Base-by-base conservation (phyloP, 2,797 vertebrate species). In the Triplophysa bombifrons region DNA sequence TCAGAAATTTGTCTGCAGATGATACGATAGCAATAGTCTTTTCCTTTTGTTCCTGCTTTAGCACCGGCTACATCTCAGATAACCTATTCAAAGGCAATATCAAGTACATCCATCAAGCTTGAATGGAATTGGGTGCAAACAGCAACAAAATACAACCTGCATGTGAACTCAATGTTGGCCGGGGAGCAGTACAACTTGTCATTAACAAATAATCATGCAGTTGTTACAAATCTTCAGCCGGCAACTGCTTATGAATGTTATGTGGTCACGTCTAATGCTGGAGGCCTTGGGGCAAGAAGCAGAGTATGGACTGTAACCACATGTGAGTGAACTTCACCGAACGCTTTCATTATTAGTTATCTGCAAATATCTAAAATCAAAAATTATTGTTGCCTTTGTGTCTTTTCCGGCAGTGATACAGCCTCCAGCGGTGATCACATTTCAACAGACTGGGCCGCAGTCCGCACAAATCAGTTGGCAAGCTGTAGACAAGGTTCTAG, bases 51-150 rank as follows among this genome's bases (percentile, higher is more conserved):
- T 80, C 58, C 30, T 14, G 0, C 72, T 66, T 2, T 50, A 95
- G 94, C 92, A 0, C 92, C 93, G 0, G 90, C 80, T 12, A 83
- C 89, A 30, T 83, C 94, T 4, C 91, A 93, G 81, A 91, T 95
- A 41, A 50, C 60, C 20, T 11, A 2, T 0, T 84, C 84, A 8
- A 65, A 3, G 51, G 74, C 90, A 3, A 34, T 92, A n/a, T 86
- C 93, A 0, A 95, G 94, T 58, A 80, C 87, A 38, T 86, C 88
- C 11, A 74, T 94, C 46, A 19, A 0, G 6, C n/a, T 93, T 2
- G 14, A 76, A 53, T 95, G 94, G 94, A 82, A 81, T 0, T 19
- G 17, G 3, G 87, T 92, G 2, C 30, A 70, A 1, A 90, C 89
- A 1, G 87, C 91, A 0, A 50, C 88, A 1, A 5, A 17, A 14